A percentile compares a stretch with the other conserved stretches of the same genome.
Evolutionary conservation across 2,113 vertebrate species (phyloP).

Genomic region (Ondatra zibethicus): DNA sequence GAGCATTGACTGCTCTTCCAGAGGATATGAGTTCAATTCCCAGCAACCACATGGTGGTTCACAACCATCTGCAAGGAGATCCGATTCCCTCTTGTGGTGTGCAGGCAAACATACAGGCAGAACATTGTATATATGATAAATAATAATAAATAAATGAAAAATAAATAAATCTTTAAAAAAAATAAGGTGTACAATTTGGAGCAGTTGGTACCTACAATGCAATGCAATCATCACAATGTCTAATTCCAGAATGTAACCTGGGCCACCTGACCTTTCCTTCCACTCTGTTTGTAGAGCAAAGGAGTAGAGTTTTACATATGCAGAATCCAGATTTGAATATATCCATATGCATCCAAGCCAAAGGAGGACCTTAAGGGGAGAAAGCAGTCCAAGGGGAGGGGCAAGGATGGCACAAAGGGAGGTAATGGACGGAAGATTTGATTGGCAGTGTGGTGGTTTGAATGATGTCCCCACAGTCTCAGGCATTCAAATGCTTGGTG

Average conservation of each 20-base stretch:
- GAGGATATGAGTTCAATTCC: no score
- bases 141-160: no score
- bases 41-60: no score
- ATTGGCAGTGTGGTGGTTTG: not conserved
- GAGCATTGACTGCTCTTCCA: no score
- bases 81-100: no score
- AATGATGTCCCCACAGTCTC: not conserved
- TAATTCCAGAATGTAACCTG: not conserved
- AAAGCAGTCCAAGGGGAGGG: no score
- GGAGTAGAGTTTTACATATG: not conserved
- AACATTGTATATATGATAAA: no score
- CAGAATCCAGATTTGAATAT: not conserved
- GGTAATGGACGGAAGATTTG: not conserved
- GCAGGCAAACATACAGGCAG: no score
- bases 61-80: no score
- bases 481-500: not conserved
- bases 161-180: no score
- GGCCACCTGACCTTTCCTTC: not conserved
- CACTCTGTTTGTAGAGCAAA: not conserved
- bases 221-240: fast-evolving
- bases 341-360: not conserved
- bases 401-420: not conserved
- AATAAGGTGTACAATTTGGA: fast-evolving
- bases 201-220: not conserved
- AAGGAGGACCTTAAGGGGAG: not conserved